These are phyloP conservation scores for Hydra vulgaris DNA, from an alignment of 30 jellyfish, hydroid and myxozoan genomes.

Conservation along the genomic window DNA sequence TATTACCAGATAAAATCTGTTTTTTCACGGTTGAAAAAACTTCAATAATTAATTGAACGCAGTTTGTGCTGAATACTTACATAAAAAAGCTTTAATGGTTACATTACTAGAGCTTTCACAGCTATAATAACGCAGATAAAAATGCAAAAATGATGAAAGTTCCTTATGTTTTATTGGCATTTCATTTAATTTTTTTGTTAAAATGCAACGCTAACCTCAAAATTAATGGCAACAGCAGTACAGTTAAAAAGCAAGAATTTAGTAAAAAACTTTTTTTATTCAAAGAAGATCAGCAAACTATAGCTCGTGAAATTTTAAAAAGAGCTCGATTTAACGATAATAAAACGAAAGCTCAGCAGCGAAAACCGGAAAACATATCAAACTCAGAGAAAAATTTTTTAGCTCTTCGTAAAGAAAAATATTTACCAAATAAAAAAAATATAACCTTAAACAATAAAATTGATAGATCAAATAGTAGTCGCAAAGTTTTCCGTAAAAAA, in stretches of 20 bases:
- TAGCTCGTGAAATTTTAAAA: background rate
- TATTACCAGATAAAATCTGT: too few relatives aligned
- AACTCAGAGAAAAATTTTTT: background rate
- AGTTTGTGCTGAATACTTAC: background rate
- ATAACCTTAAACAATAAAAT: too few relatives aligned
- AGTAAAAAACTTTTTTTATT: background rate
- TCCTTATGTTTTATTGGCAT: background rate
- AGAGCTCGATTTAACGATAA: background rate
- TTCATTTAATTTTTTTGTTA: background rate
- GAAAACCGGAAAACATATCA: background rate
- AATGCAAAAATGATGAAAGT: background rate
- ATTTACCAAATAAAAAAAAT: too few relatives aligned
- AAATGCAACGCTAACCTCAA: background rate
- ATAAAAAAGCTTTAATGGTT: background rate
- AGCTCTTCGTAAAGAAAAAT: too few relatives aligned
- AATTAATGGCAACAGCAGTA: background rate
- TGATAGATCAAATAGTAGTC: too few relatives aligned
- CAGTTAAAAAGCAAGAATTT: background rate
- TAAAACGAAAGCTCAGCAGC: background rate
- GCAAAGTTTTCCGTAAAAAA: too few relatives aligned
- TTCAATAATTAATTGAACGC: background rate
- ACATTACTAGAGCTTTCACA: background rate
- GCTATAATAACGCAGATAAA: background rate
- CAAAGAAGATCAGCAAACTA: background rate
- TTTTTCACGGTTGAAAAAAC: background rate